Percentiles rank a stretch among this genome's conserved stretches.
Evolutionary conservation across 2,113 vertebrate genomes (phyloP).

Genomic region (Taxidea taxus): DNA sequence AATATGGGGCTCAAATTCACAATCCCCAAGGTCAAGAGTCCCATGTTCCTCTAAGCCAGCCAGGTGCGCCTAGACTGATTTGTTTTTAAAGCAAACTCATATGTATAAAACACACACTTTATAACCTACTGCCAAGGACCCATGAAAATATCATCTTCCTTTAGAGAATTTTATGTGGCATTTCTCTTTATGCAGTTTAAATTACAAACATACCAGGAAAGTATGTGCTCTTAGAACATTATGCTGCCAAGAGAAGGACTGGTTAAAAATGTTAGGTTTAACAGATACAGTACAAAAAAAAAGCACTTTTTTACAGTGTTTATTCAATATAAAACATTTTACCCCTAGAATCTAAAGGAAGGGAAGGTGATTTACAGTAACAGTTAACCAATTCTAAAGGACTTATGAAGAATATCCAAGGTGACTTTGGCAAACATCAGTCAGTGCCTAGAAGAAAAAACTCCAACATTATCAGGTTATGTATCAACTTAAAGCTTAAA

Average conservation of each 20-base stretch:
- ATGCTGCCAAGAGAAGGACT: neutral
- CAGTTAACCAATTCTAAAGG: neutral
- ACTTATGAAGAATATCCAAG: neutral
- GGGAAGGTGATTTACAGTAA: neutral
- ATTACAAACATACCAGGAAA: neutral
- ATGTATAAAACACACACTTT: neutral
- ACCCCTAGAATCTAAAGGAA: neutral
- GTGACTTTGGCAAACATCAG: neutral
- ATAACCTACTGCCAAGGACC: neutral
- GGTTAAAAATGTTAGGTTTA: neutral
- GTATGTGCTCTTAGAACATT: neutral
- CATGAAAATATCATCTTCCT: neutral
- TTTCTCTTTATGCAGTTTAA: neutral
- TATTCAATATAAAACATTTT: neutral
- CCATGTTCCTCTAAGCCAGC: neutral
- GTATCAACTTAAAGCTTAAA: neutral
- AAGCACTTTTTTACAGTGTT: neutral
- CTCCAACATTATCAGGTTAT: neutral
- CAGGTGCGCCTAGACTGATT: neutral
- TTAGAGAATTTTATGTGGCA: conserved; percentile 18
- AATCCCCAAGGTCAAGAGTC: neutral
- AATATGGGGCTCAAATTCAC: neutral
- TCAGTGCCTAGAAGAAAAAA: neutral
- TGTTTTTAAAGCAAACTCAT: neutral
- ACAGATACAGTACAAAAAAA: neutral